phyloP scores from a whole-genome alignment of 2,113 vertebrate genomes.

The Pampusana beccarii region DNA sequence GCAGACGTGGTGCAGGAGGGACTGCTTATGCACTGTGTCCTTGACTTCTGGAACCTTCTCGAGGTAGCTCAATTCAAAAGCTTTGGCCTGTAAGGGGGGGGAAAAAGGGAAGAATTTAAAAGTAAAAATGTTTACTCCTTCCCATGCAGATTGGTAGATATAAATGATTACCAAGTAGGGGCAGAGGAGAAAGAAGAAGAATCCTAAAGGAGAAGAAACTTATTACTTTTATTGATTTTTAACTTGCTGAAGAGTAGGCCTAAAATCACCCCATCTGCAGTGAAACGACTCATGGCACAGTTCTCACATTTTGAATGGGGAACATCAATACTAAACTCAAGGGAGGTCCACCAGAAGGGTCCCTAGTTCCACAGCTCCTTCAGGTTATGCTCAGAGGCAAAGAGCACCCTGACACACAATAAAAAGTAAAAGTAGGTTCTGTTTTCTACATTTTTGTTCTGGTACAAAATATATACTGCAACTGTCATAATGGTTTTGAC shows the following conservation, averaged over 20 bases:
- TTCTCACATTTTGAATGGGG: neutral
- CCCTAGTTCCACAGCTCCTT: neutral
- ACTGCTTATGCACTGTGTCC: slow-evolving; percentile 98
- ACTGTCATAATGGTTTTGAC: neutral
- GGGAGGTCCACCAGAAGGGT: neutral
- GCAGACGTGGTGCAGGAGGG: slow-evolving; percentile 92
- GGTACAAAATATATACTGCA: neutral
- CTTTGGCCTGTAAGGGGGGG: slow-evolving; percentile 84
- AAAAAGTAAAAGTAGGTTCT: neutral
- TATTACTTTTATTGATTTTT: neutral
- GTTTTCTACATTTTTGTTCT: neutral
- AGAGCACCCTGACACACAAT: neutral
- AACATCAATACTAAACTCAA: neutral
- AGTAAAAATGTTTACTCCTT: neutral
- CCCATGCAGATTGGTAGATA: neutral
- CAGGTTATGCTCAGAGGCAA: neutral
- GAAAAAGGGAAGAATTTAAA: neutral
- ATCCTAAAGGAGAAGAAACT: neutral
- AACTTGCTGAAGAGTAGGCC: neutral
- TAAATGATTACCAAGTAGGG: neutral
- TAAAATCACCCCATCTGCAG: neutral
- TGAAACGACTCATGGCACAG: neutral
- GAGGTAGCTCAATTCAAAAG: slow-evolving; percentile 97
- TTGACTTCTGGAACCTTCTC: slow-evolving; percentile 99
- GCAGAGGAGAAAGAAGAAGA: neutral